These are phyloP conservation scores for Rattus rattus DNA, from an alignment of 2,113 vertebrate genomes.

Conservation along the genomic window DNA sequence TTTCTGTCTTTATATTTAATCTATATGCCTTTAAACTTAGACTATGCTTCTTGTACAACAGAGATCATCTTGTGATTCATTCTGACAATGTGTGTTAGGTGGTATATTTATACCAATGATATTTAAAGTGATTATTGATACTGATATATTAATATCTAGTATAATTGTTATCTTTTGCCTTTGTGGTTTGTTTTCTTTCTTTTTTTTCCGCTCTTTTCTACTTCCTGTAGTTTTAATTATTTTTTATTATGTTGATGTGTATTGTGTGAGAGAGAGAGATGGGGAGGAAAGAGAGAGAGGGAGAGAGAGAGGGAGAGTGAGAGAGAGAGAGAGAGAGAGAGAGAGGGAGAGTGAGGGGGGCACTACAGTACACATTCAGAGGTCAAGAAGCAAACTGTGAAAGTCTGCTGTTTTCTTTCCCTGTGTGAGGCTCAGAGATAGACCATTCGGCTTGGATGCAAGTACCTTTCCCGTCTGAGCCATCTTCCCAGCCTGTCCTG, in stretches of 20 bases:
- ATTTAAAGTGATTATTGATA: not conserved
- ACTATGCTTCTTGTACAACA: not conserved
- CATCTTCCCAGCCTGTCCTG: not conserved
- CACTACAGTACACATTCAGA: not conserved
- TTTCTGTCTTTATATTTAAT: slow-evolving; percentile 20
- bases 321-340: no score
- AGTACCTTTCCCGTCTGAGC: not conserved
- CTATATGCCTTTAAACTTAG: not conserved
- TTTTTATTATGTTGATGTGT: not conserved
- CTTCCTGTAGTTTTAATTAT: not conserved
- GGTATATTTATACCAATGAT: not conserved
- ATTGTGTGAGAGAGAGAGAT: not conserved
- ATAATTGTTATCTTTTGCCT: not conserved
- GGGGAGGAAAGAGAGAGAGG: rapidly evolving
- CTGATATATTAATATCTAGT: not conserved
- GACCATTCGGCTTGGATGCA: no score
- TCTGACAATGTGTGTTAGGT: slow-evolving; percentile 9
- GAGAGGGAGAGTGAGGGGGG: rapidly evolving
- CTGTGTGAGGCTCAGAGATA: not conserved
- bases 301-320: rapidly evolving
- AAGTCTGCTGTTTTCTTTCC: not conserved
- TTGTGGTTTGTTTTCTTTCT: not conserved
- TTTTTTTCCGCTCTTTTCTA: not conserved
- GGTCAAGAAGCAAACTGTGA: not conserved
- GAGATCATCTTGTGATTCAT: not conserved